phyloP scores from a whole-genome alignment of 2,797 vertebrate species.

The Sebastolobus altivelis region DNA sequence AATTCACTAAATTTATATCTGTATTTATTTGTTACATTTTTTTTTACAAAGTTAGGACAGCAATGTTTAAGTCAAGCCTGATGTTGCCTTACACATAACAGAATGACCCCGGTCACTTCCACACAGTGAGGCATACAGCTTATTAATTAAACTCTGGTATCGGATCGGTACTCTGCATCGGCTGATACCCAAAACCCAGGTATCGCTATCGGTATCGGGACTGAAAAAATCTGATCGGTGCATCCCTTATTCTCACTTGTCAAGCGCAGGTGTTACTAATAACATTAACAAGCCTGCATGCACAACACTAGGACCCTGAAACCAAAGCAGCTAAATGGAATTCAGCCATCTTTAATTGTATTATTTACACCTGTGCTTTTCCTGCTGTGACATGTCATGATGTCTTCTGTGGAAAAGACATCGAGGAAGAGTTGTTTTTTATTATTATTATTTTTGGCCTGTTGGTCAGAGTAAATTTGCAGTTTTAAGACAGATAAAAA shows the following conservation, averaged over 20 bases:
- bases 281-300: not conserved
- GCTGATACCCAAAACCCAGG: not conserved
- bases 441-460: not conserved
- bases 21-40: too few species aligned
- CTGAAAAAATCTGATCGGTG: too few species aligned
- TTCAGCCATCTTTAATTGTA: not conserved
- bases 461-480: not conserved
- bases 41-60: too few species aligned
- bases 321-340: slow-evolving; percentile 3
- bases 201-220: not conserved
- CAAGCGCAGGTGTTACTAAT: not conserved
- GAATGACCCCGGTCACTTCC: too few species aligned
- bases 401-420: not conserved
- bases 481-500: not conserved
- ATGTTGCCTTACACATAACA: too few species aligned
- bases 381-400: not conserved
- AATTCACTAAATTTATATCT: too few species aligned
- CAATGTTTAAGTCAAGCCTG: too few species aligned
- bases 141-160: too few species aligned
- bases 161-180: too few species aligned
- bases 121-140: too few species aligned
- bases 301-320: not conserved
- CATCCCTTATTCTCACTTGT: too few species aligned
- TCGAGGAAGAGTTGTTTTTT: not conserved
- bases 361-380: not conserved